Evolutionary conservation across 2,797 vertebrate genomes (phyloP), one percentile per base, ranked within the genome.

Genomic region (Sus cebifrons): DNA sequence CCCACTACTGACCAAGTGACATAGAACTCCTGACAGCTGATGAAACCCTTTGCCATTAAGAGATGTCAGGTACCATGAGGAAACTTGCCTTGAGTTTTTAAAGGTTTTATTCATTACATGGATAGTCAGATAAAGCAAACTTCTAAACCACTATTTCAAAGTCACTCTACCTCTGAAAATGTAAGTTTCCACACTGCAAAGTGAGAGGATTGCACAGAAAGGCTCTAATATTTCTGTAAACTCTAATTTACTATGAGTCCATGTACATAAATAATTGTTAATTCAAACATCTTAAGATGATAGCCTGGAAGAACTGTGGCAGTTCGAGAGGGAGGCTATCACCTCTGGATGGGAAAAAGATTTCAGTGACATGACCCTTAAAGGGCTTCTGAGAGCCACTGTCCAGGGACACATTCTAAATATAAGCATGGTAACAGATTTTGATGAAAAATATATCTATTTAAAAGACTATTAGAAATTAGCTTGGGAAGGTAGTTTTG

Each of bases 131-230:
- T 78, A 77, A 77, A 79, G 21, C 20, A 6, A 77, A 89, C 62
- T 81, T 87, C 16, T 75, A 89, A 92, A 18, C 58, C 17, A 21
- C 18, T 58, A 71, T 54, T 94, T 71, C 56, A 77, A 95, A 92
- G 44, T 81, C 67, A 68, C 23, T 77, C 87, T 36, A 58, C 36
- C 16, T 92, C 14, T n/a, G 18, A 60, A 16, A 36, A 77, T 73
- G 0, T 23, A 73, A 11, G 6, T 62, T 60, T 77, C 52, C 27
- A 44, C 4, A 32, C 10, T 83, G 25, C 77, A 81, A 86, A 73
- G 6, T 82, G 49, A 86, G 8, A 7, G 9, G 3, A 70, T 18
- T 95, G 52, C 6, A 62, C 11, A 49, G 44, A 75, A 15, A 96
- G 18, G 7, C n/a, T 89, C 29, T 70, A 40, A 65, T 77, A 65